Evolutionary conservation across 2,888 invertebrate species (phyloP).

Genomic region (Heliconius ismenius): DNA sequence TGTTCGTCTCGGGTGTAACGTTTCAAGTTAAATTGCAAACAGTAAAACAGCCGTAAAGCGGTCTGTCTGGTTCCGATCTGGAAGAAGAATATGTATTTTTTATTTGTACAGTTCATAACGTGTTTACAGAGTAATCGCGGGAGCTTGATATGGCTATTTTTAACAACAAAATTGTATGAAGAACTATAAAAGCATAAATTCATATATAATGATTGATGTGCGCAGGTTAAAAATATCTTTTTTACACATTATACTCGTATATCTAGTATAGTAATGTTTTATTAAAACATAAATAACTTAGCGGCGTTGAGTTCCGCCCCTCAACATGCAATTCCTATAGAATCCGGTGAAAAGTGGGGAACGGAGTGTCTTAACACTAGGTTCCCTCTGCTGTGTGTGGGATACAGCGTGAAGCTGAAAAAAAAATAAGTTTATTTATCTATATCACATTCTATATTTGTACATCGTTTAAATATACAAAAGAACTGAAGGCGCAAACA

Average conservation of each 20-base stretch:
- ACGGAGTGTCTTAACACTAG: too few relatives aligned
- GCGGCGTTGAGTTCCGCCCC: too few relatives aligned
- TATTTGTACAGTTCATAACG: slow-evolving; percentile 37
- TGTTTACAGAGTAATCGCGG: slow-evolving; percentile 31
- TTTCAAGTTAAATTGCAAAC: slow-evolving; percentile 76
- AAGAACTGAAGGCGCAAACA: not conserved
- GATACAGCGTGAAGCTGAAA: too few relatives aligned
- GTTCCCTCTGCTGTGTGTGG: too few relatives aligned
- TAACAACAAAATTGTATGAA: slow-evolving; percentile 13
- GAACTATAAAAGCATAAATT: not conserved
- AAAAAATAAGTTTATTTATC: too few relatives aligned
- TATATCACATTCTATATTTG: too few relatives aligned
- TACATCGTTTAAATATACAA: not conserved
- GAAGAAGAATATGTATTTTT: slow-evolving; percentile 49
- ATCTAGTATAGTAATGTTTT: too few relatives aligned
- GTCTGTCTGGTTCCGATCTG: slow-evolving; percentile 62
- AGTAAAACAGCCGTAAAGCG: slow-evolving; percentile 74
- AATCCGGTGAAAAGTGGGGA: too few relatives aligned
- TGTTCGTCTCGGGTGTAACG: slow-evolving; percentile 64
- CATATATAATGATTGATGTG: not conserved
- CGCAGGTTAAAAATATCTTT: not conserved
- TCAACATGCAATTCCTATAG: too few relatives aligned
- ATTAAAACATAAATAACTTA: too few relatives aligned
- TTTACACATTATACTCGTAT: too few relatives aligned
- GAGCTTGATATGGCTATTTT: slow-evolving; percentile 23